Conservation (phyloP, 2,888 invertebrate genomes). For the Drosophila eohydei region DNA sequence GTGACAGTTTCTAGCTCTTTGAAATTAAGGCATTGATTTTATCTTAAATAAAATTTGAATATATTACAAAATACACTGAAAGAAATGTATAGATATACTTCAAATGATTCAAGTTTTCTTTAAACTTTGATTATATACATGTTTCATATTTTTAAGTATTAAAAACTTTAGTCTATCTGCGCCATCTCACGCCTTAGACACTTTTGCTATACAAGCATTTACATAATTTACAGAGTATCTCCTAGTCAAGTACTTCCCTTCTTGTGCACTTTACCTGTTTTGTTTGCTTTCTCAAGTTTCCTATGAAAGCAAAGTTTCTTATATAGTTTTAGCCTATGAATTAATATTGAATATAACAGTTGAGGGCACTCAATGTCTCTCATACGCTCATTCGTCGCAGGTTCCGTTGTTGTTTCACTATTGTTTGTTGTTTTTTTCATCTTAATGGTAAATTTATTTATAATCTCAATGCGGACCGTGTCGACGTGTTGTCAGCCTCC, state of each 20-base stretch:
- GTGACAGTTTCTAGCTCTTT: not conserved
- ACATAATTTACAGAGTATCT: not conserved
- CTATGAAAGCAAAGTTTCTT: not conserved
- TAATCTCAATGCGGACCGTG: slow-evolving; percentile 57
- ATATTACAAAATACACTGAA: no score
- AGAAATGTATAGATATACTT: no score
- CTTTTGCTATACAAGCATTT: not conserved
- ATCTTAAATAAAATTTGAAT: no score
- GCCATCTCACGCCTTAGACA: no score
- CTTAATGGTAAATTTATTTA: slow-evolving; percentile 62
- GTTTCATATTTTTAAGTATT: no score
- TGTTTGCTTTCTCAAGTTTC: not conserved
- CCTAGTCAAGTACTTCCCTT: not conserved
- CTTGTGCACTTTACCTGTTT: not conserved
- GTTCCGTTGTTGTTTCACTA: slow-evolving; percentile 8
- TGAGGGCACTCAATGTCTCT: not conserved
- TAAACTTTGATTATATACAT: no score
- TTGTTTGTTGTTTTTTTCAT: slow-evolving; percentile 8
- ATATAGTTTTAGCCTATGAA: not conserved
- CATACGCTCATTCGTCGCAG: not conserved
- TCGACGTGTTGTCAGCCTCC: slow-evolving; percentile 52
- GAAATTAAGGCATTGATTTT: not conserved
- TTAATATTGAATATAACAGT: slow-evolving; percentile 2
- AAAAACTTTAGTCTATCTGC: no score
- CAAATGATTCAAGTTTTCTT: no score